Base-by-base conservation (phyloP, 2,797 vertebrate genomes). In the Mareca strepera region DNA sequence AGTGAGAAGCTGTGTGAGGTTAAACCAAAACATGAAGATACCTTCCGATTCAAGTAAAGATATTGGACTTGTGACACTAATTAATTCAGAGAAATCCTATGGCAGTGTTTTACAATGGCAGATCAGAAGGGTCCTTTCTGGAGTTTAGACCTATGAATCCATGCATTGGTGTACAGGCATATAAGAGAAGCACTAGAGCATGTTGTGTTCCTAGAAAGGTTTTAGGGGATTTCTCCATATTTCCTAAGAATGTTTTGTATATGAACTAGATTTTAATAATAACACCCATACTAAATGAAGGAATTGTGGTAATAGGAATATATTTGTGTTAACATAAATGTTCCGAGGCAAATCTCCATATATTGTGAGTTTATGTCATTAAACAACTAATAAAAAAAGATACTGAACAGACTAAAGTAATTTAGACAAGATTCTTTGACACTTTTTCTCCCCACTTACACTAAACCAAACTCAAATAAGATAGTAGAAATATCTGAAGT, bases 261-360 rank as follows among this genome's bases (percentile, higher is more conserved):
- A 39, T 86, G 77, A 94, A 90, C 21, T 58, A 37, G 22, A 75
- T 48, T 66, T 82, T 81, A 79, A 93, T 79, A 96, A 92, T 39
- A 69, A 22, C 12, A 60, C 88, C 46, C 55, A 58, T 18, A 37
- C 7, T 74, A 93, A 88, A 86, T 82, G 76, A 91, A 52, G 35
- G 90, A 90, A 88, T 95, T 78, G 64, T 59, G 82, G 93, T 90
- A 95, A 88, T 79, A 84, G 35, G 43, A 93, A 76, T 10, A 68
- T 43, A 90, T 89, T 90, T 92, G 37, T 41, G 18, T 75, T 92
- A 86, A 89, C 68, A 48, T 35, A 91, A 97, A 88, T 60, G 43
- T 93, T 14, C n/a, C 46, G 82, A 43, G 33, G 52, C 76, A 92
- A 58, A 82, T 82, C 41, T 59, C 22, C 7, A 77, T 9, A 28